These are phyloP conservation scores for Mesochorus sp. DNA, from an alignment of 2,888 invertebrate species.

Conservation along the genomic window DNA sequence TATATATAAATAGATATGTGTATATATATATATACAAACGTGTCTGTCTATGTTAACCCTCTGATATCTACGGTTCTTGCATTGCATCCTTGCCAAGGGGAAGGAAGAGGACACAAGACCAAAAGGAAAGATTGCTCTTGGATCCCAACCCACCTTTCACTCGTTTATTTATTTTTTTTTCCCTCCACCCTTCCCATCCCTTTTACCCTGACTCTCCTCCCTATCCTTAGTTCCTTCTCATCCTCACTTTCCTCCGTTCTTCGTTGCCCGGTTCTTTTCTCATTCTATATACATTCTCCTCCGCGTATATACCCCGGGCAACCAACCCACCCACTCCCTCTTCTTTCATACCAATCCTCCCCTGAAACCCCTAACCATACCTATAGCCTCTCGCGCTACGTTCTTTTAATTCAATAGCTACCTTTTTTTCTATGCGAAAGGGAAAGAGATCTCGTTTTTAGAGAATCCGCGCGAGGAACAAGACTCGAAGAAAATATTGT, in stretches of 20 bases:
- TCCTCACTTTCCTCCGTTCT: slow-evolving; percentile 30
- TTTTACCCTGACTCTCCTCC: too few species aligned
- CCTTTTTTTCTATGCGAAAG: slow-evolving; percentile 63
- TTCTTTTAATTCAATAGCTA: slow-evolving; percentile 81
- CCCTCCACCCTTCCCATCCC: slow-evolving; percentile 51
- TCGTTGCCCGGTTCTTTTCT: slow-evolving; percentile 29
- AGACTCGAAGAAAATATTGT: slow-evolving; percentile 23
- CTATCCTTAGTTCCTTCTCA: slow-evolving; percentile 2
- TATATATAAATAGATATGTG: background rate
- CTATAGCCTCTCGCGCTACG: slow-evolving; percentile 67
- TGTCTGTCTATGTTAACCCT: background rate
- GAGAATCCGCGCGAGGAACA: slow-evolving; percentile 25
- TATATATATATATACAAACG: background rate
- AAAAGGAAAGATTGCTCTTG: slow-evolving; percentile 68
- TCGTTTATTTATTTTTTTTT: slow-evolving; percentile 37
- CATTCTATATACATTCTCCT: slow-evolving; percentile 36
- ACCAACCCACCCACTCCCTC: slow-evolving; percentile 8
- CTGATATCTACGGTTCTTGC: slow-evolving; percentile 31
- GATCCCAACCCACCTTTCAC: slow-evolving; percentile 49
- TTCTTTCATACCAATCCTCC: background rate
- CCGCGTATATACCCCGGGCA: slow-evolving; percentile 45
- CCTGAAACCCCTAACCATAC: slow-evolving; percentile 1
- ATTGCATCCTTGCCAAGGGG: slow-evolving; percentile 61
- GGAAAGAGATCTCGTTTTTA: slow-evolving; percentile 27
- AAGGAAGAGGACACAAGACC: slow-evolving; percentile 57